Base-by-base conservation (phyloP, 2,113 vertebrate species). In the Gallinago media region DNA sequence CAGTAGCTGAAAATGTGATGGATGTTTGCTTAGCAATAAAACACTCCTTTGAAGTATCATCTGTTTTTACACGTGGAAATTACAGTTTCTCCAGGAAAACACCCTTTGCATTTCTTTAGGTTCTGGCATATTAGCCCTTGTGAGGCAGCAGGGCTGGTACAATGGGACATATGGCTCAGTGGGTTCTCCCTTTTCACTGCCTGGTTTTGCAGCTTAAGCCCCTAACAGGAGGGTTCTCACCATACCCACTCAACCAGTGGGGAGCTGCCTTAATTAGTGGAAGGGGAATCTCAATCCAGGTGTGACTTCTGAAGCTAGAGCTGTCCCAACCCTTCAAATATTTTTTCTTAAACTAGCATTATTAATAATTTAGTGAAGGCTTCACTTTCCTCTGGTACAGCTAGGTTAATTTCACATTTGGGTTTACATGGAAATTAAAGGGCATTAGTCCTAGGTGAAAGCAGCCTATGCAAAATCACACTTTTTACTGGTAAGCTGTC, bases 191-290 rank as follows among this genome's bases (percentile, higher is more conserved):
- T 74, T 25, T 25, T 76, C 46, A n/a, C 26, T 5, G 2, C 6
- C 72, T 58, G n/a, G 17, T 58, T 91, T 79, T 81, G 25, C 25
- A 80, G 50, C 19, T 89, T 55, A 67, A 89, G 42, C 12, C 4
- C 25, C 26, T 19, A 5, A 44, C 42, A 12, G 58, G 31, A 70
- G 27, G 4, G n/a, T 27, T 91, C 8, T 11, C 40, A 56, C 19
- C 0, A 0, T 21, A 31, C 17, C 20, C 75, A 56, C 46, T 71
- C 59, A 86, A 31, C 14, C n/a, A 80, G 46, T 4, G 15, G 2
- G 2, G 27, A 79, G 25, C 21, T 62, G 18, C 13, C 32, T 50
- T 52, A 46, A 29, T 86, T 34, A 73, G 49, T 36, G 6, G 40
- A 74, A 86, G 22, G 12, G 6, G 42, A 94, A 86, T 89, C 36